Conservation (phyloP, 2,113 vertebrate genomes). For the Zapornia atra region DNA sequence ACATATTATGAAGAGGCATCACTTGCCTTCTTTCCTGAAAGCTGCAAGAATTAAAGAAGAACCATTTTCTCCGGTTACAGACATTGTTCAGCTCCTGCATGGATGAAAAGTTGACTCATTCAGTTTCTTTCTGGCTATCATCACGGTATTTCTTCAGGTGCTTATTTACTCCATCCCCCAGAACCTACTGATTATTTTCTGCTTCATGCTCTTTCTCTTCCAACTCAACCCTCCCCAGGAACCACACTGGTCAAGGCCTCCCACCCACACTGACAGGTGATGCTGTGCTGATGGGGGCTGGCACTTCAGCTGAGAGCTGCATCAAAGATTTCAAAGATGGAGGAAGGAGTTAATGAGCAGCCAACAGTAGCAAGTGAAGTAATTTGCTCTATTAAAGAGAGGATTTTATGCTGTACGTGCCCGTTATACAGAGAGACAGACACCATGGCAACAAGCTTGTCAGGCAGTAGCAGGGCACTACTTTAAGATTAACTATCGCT, state of each 20-base stretch:
- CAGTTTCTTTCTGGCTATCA: neutral
- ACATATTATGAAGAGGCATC: neutral
- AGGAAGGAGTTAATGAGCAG: constrained; percentile 9
- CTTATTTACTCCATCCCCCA: neutral
- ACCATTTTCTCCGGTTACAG: neutral
- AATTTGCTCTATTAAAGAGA: constrained; percentile 41
- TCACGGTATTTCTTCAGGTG: neutral
- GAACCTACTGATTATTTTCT: neutral
- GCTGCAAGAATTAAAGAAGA: neutral
- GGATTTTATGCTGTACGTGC: constrained; percentile 19
- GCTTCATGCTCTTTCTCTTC: neutral
- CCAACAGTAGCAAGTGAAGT: constrained; percentile 36
- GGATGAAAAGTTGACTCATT: neutral
- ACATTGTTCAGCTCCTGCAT: neutral
- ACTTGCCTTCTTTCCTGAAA: neutral
- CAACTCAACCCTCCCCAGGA: neutral
- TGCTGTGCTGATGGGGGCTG: neutral
- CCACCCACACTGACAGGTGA: neutral
- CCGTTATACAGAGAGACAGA: constrained; percentile 30
- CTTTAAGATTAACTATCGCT: constrained; percentile 13
- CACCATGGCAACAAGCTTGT: constrained; percentile 62
- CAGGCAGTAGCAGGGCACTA: constrained; percentile 34
- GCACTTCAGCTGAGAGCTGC: neutral
- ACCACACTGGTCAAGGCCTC: neutral
- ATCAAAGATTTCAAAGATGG: neutral